A percentile compares a stretch with the other conserved stretches of the same genome.
These are phyloP conservation scores for Podarcis siculus DNA, from an alignment of 2,797 vertebrate genomes.

Conservation along the genomic window DNA sequence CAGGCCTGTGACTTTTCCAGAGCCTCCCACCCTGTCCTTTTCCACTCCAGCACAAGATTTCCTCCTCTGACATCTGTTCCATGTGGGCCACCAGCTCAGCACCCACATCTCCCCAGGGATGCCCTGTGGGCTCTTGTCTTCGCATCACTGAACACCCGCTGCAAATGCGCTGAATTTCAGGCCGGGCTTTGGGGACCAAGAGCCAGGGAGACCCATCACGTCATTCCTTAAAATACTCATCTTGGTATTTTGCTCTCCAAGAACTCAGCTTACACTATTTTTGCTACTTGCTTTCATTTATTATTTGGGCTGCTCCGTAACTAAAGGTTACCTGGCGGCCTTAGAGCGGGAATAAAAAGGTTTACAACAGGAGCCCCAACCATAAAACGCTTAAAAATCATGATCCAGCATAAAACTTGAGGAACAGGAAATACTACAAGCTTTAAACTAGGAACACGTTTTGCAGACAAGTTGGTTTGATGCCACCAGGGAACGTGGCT, in stretches of 20 bases:
- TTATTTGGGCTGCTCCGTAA: neutral
- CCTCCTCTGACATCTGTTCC: neutral
- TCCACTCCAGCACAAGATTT: neutral
- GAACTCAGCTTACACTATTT: neutral
- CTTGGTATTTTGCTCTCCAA: neutral
- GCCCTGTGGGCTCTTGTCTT: neutral
- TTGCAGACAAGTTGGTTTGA: neutral
- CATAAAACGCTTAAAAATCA: neutral
- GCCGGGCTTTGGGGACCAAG: neutral
- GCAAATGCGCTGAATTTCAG: neutral
- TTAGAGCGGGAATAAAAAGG: neutral
- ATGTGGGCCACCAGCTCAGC: neutral
- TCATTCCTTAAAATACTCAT: neutral
- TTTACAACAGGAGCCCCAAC: neutral
- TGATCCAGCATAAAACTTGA: neutral
- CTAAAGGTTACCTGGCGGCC: neutral
- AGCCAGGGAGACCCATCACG: too few relatives aligned
- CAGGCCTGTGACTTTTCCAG: neutral
- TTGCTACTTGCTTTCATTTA: neutral
- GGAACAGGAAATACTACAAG: neutral
- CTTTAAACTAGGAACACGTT: neutral
- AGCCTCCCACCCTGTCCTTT: neutral
- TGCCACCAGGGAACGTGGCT: too few relatives aligned
- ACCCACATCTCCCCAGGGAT: neutral
- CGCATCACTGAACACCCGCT: neutral